These are phyloP conservation scores for Melipona bicolor DNA, from an alignment of 2,888 invertebrate genomes.

Conservation along the genomic window DNA sequence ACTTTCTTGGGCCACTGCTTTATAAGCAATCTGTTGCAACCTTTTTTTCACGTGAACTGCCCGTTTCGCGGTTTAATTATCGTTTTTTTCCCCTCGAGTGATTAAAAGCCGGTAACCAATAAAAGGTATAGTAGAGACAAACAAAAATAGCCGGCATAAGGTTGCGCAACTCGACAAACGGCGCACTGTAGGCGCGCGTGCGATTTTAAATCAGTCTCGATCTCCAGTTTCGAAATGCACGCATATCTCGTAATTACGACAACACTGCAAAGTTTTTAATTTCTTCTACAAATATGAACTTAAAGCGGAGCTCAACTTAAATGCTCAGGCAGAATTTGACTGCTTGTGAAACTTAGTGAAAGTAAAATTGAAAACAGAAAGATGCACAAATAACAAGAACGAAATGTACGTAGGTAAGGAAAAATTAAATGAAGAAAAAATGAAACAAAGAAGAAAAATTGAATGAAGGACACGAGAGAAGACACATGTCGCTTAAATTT, in stretches of 20 bases:
- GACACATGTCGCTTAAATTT: not conserved
- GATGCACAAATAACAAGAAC: too few relatives aligned
- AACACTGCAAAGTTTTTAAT: not conserved
- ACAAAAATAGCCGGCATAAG: not conserved
- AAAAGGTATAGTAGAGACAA: not conserved
- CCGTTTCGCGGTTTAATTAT: constrained; percentile 32
- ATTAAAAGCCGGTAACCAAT: not conserved
- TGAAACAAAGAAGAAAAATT: not conserved
- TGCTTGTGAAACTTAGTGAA: too few relatives aligned
- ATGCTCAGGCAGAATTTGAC: too few relatives aligned
- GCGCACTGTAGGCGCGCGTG: not conserved
- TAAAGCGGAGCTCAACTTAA: too few relatives aligned
- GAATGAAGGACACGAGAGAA: not conserved
- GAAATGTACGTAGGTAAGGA: too few relatives aligned
- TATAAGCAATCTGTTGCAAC: not conserved
- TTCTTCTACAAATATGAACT: not conserved
- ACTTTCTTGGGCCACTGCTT: not conserved
- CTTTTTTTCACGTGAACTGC: constrained; percentile 17
- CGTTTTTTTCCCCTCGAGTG: constrained; percentile 6
- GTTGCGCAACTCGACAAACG: not conserved
- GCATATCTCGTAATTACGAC: not conserved
- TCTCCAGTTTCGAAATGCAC: not conserved
- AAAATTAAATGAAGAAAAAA: too few relatives aligned
- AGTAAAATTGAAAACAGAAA: too few relatives aligned
- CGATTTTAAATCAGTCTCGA: not conserved